Base-by-base conservation (phyloP, 1,140 invertebrate species). In the Drosophila nikananu region DNA sequence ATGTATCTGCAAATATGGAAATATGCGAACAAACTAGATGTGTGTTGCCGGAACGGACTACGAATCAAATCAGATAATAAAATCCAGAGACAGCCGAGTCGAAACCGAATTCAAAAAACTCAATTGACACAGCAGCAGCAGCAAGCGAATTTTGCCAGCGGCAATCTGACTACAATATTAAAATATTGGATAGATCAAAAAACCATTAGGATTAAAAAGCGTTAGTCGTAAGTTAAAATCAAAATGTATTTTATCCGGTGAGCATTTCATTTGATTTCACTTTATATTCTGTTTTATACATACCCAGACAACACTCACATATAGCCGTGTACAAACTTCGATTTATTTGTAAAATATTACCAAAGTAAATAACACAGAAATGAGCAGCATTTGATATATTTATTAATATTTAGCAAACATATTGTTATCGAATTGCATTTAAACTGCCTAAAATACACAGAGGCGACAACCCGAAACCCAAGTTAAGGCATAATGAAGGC, bases 371-470 rank as follows among this genome's bases (percentile, higher is more conserved):
- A 66, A 66, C 23, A 51, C 30, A 62, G 23, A 73, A 67, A 65
- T 79, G 58, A 67, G 62, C 61, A 80, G 52, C 61, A 81, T 80
- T 90, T 82, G 81, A 86, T 90, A 90, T 86, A 90, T 90, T 90
- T 86, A 90, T 82, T 82, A 90, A 86, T 62, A 82, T 74, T 89
- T 86, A 89, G 86, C 59, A 73, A 90, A 91, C 86, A 90, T 90
- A 90, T 91, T 90, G 86, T 90, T 90, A 90, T 90, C 80, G 77
- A 71, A 90, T 71, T 77, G 86, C 86, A 90, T 90, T 90, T 90
- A 82, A 87, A 79, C 37, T 68, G 74, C 66, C 70, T 49, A 82
- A 46, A 75, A 57, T 39, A 46, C 23, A 64, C 42, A 72, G 52
- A 32, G 44, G 49, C 32, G 61, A 59, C 51, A 72, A 61, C 64